These are phyloP conservation scores for Vireo altiloquus DNA, from an alignment of 2,113 vertebrate species.

Conservation along the genomic window DNA sequence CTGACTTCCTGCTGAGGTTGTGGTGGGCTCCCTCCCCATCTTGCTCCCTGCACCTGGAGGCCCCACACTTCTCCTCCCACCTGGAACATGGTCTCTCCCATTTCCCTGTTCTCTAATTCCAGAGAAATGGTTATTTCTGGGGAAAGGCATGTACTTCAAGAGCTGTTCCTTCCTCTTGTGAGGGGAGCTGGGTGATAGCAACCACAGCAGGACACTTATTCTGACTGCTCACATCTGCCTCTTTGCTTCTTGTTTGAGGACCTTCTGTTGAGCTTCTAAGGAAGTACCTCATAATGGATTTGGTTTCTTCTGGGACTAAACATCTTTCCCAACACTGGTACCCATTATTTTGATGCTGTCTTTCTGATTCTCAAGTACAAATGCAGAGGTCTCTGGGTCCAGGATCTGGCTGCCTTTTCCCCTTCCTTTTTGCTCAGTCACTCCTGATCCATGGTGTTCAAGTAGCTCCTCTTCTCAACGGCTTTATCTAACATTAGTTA, in stretches of 20 bases:
- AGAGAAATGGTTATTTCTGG: not conserved
- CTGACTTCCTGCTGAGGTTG: not conserved
- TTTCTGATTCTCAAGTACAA: not conserved
- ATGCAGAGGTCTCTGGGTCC: not conserved
- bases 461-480: not conserved
- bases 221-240: not conserved
- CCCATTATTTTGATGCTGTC: rapidly evolving
- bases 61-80: not conserved
- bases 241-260: not conserved
- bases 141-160: not conserved
- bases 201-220: not conserved
- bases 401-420: not conserved
- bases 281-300: not conserved
- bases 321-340: not conserved
- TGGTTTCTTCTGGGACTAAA: not conserved
- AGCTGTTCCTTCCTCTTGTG: not conserved
- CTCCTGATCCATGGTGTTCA: not conserved
- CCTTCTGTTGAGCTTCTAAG: not conserved
- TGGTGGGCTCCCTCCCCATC: not conserved
- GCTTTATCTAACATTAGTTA: not conserved
- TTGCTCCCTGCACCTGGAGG: not conserved
- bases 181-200: not conserved
- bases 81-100: not conserved
- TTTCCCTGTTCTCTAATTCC: not conserved
- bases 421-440: not conserved